Evolutionary conservation across 2,888 invertebrate genomes (phyloP).

Genomic region (Rosalia funebris): DNA sequence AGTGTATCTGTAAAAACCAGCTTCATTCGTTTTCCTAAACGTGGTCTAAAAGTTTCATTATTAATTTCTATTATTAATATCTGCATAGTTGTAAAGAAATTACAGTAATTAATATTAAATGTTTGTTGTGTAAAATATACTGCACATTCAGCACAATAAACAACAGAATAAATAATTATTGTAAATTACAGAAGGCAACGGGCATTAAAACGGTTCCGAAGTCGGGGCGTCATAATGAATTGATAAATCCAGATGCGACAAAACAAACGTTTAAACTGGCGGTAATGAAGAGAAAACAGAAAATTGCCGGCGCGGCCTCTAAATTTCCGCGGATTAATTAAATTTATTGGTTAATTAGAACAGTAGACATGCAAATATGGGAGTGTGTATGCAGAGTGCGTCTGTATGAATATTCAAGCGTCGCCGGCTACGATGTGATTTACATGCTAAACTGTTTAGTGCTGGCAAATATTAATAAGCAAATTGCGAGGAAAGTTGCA

Average conservation of each 20-base stretch:
- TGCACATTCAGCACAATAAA: background rate
- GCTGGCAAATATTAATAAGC: conserved; percentile 47
- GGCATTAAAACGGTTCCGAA: background rate
- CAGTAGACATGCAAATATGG: conserved; percentile 47
- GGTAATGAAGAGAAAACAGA: conserved; percentile 26
- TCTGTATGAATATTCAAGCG: conserved; percentile 48
- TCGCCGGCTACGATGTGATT: conserved; percentile 44
- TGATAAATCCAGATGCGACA: background rate
- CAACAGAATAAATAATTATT: background rate
- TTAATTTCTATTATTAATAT: too few species aligned
- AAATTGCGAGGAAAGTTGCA: conserved; percentile 41
- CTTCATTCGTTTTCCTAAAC: too few species aligned
- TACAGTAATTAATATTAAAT: background rate
- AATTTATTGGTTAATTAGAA: conserved; percentile 49
- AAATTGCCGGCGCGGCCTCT: conserved; percentile 38
- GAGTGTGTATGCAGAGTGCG: conserved; percentile 47
- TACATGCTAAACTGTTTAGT: conserved; percentile 49
- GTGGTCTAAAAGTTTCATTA: too few species aligned
- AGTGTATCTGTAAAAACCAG: too few species aligned
- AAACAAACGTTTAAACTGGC: conserved; percentile 3
- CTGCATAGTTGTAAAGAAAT: too few species aligned
- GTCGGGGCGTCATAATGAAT: background rate
- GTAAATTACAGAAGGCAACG: background rate
- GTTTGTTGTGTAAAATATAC: background rate
- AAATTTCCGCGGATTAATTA: conserved; percentile 41